Evolutionary conservation across 2,888 invertebrate genomes (phyloP), one percentile per base, ranked within the genome.

Genomic region (Coleophora deauratella): DNA sequence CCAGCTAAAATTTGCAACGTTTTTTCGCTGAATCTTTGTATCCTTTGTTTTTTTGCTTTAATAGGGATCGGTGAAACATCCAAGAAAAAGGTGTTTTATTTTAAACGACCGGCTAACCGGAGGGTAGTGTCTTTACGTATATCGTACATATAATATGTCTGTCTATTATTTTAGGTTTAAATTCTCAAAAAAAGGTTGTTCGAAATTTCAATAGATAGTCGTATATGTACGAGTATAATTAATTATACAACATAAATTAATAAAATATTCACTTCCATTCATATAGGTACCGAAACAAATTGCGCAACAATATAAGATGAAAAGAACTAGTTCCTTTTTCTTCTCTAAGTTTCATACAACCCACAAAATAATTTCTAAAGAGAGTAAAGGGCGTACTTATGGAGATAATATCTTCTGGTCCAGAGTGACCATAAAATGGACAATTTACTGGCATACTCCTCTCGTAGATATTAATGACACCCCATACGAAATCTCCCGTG

Each of bases 161-260:
- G 21, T 21, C 21, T 21, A 6, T 6, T 21, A 21, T 3, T 21
- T 21, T 21, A 6, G 21, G 21, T 4, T 6, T 21, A 21, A 6
- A 21, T 21, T 21, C 21, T 21, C 3, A 21, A 3, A 21, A 6
- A 21, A 3, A 4, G 21, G 21, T 3, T 21, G 21, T 21, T 21
- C 21, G 21, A 21, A 21, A 21, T 21, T 6, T 6, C 3, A 21
- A 21, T 21, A 21, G 6, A 21, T 4, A 21, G 6, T n/a, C n/a
- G n/a, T n/a, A n/a, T n/a, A n/a, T n/a, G n/a, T n/a, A n/a, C n/a
- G n/a, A n/a, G n/a, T n/a, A n/a, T n/a, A n/a, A n/a, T n/a, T n/a
- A n/a, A n/a, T n/a, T 62, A 55, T 58, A 50, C 59, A 40, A 36
- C 40, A 55, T 62, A 58, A 51, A 50, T 35, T 42, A 31, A 46